These are phyloP conservation scores for Xylocampa areola DNA, from an alignment of 2,888 invertebrate genomes.

Conservation along the genomic window DNA sequence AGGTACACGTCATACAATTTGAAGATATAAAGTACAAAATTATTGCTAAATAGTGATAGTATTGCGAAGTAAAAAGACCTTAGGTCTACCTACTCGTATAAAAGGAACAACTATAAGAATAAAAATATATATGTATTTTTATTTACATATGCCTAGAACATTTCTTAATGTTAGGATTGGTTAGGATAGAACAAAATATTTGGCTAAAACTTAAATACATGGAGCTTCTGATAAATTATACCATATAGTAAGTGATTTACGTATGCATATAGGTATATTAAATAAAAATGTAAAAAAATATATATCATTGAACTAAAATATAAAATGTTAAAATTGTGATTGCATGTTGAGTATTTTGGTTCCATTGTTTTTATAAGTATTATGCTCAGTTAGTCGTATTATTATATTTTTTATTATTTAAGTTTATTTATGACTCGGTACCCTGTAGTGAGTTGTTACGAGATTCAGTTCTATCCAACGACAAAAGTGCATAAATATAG, in stretches of 20 bases:
- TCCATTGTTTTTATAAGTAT: slow-evolving; percentile 70
- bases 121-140: slow-evolving; percentile 79
- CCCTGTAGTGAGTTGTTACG: slow-evolving; percentile 84
- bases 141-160: slow-evolving; percentile 84
- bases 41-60: slow-evolving; percentile 86
- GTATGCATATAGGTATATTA: slow-evolving; percentile 37
- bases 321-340: slow-evolving; percentile 80
- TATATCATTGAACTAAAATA: slow-evolving; percentile 68
- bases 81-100: slow-evolving; percentile 84
- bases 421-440: slow-evolving; percentile 79
- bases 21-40: slow-evolving; percentile 79
- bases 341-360: slow-evolving; percentile 82
- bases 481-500: slow-evolving; percentile 60
- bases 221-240: slow-evolving; percentile 74
- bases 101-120: slow-evolving; percentile 86
- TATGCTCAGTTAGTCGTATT: slow-evolving; percentile 74
- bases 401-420: slow-evolving; percentile 68
- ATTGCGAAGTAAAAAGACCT: slow-evolving; percentile 87
- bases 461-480: slow-evolving; percentile 77
- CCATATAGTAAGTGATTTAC: slow-evolving; percentile 72
- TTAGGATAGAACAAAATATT: slow-evolving; percentile 86
- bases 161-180: too few species aligned
- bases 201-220: slow-evolving; percentile 87
- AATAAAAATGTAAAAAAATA: slow-evolving; percentile 49
- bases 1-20: slow-evolving; percentile 64